Conservation (phyloP, 2,797 vertebrate genomes). For the Sebastes umbrosus region DNA sequence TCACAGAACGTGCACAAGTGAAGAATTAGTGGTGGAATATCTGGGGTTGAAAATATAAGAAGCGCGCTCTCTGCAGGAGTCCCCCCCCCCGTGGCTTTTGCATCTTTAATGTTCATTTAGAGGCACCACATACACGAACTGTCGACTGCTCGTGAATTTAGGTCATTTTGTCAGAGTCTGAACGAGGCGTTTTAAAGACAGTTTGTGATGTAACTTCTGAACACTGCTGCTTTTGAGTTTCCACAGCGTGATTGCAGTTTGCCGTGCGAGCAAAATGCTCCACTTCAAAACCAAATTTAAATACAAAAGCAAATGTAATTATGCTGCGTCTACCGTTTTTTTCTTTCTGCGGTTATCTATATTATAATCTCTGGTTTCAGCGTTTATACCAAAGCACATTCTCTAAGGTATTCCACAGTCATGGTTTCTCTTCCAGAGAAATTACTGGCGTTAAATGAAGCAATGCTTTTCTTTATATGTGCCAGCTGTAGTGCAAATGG, state of each 20-base stretch:
- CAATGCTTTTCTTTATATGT: constrained; percentile 72
- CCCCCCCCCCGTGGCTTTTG: constrained; percentile 11
- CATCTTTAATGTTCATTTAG: constrained; percentile 45
- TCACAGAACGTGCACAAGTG: not conserved
- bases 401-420: constrained; percentile 65
- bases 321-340: constrained; percentile 41
- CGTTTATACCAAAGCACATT: constrained; percentile 60
- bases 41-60: constrained; percentile 9
- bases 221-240: constrained; percentile 9
- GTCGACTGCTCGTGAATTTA: constrained; percentile 26
- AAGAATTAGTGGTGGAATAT: constrained; percentile 17
- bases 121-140: constrained; percentile 8
- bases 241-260: constrained; percentile 31
- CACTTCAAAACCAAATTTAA: constrained; percentile 57
- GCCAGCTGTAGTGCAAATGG: constrained; percentile 72
- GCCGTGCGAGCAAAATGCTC: constrained; percentile 32
- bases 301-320: constrained; percentile 61
- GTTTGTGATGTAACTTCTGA: not conserved
- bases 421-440: constrained; percentile 64
- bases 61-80: constrained; percentile 6
- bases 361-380: constrained; percentile 74
- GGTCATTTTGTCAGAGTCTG: constrained; percentile 43
- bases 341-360: constrained; percentile 62
- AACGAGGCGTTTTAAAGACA: constrained; percentile 21
- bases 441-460: constrained; percentile 79